Base-by-base conservation (phyloP, 2,888 invertebrate genomes). In the Folsomia manolachei region DNA sequence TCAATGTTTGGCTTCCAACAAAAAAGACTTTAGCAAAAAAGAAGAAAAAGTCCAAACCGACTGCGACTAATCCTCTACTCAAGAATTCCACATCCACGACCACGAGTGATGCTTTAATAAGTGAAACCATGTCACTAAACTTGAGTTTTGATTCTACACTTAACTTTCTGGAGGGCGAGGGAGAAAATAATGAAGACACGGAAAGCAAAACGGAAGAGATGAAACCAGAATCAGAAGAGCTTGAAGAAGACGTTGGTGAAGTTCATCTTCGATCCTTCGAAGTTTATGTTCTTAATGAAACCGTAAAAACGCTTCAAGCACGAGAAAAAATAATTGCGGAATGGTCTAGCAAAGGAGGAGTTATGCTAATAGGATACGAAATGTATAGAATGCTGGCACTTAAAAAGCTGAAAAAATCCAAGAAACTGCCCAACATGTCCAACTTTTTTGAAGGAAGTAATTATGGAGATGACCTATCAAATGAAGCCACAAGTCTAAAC, bases 341-440 rank as follows among this genome's bases (percentile, higher is more conserved):
- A 71, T 99, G 98, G 98, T 88, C 89, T 53, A 88, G 88, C 52
- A 88, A 89, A 9, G 97, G 97, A 2, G 98, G 98, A 1, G 97
- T 98, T 0, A 86, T 99, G 52, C 87, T 99, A 81, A 94, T 99
- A 83, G 98, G 99, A 1, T 99, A 99, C 83, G 99, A 99, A 85
- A 88, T 98, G 83, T 99, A 95, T 83, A 88, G 98, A 21, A 88
- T 97, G 78, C 86, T 99, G 69, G 93, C 94, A 78, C 86, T 93
- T 82, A 92, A 91, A 83, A 88, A 90, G 80, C 87, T 89, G 68
- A 89, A 89, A 67, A 89, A 89, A 80, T 87, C 88, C 1, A 81
- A 83, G 82, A 89, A 87, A 82, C 89, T 85, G 75, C 67, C 63
- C 65, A 53, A 21, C 14, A 24, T 63, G 7, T 68, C 60, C 14